These are phyloP conservation scores for Onthophagus sagittarius DNA, from an alignment of 2,888 invertebrate species.

Conservation along the genomic window DNA sequence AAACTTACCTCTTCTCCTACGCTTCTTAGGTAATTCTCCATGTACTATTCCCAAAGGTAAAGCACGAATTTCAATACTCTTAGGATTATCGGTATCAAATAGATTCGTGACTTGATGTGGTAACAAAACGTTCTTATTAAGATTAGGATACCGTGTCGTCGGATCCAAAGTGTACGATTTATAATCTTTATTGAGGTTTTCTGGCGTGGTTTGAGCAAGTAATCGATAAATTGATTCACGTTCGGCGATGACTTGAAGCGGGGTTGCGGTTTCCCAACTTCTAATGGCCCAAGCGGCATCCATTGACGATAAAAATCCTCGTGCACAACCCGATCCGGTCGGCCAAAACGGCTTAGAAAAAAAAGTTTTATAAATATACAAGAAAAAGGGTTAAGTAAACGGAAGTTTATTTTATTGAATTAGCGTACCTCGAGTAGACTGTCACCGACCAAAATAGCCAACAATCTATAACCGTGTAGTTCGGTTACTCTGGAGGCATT, in stretches of 20 bases:
- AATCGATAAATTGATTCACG: constrained; percentile 83
- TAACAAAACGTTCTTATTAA: constrained; percentile 71
- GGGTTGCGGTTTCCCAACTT: constrained; percentile 70
- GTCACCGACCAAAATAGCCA: constrained; percentile 93
- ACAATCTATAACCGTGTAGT: constrained; percentile 68
- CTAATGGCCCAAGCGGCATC: constrained; percentile 94
- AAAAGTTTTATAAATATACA: constrained; percentile 18
- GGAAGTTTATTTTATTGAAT: constrained; percentile 1
- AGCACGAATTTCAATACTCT: constrained; percentile 54
- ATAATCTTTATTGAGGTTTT: constrained; percentile 89
- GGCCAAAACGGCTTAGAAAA: constrained; percentile 88
- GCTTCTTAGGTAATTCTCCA: constrained; percentile 62
- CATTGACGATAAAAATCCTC: constrained; percentile 92
- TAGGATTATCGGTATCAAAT: constrained; percentile 68
- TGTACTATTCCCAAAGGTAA: constrained; percentile 33
- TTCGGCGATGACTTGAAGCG: constrained; percentile 86
- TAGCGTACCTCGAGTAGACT: constrained; percentile 78
- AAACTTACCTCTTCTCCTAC: constrained; percentile 57
- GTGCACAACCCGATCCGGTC: constrained; percentile 95
- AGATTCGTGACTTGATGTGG: constrained; percentile 71
- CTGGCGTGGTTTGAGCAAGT: constrained; percentile 92
- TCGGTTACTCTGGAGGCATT: constrained; percentile 84
- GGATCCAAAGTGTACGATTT: constrained; percentile 84
- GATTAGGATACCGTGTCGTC: constrained; percentile 79
- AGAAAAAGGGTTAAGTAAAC: neutral